phyloP scores from a whole-genome alignment of 2,888 invertebrate species.

The Caenorhabditis virilis region DNA sequence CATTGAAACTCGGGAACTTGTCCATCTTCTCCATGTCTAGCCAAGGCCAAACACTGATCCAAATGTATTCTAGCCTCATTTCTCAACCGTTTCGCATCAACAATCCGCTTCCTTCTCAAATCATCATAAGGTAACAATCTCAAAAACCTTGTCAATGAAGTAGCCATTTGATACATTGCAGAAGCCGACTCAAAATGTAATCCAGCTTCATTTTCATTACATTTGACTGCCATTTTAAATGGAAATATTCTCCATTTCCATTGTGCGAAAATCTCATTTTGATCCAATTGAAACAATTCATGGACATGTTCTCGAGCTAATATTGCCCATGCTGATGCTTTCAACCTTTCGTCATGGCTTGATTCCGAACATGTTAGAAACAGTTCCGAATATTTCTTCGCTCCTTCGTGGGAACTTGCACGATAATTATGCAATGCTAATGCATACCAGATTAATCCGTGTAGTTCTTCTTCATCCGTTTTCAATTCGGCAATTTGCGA shows the following conservation, averaged over 20 bases:
- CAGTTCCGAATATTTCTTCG: constrained; percentile 22
- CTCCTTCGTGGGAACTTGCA: constrained; percentile 13
- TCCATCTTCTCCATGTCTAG: constrained; percentile 22
- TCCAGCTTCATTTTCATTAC: constrained; percentile 31
- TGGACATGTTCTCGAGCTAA: constrained; percentile 36
- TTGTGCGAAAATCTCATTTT: constrained; percentile 20
- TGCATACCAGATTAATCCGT: constrained; percentile 39
- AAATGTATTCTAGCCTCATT: constrained; percentile 31
- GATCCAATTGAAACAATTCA: constrained; percentile 37
- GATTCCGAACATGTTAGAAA: constrained; percentile 6
- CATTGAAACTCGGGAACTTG: constrained; percentile 42
- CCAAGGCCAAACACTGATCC: constrained; percentile 23
- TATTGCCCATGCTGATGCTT: constrained; percentile 44
- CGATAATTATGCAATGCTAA: constrained; percentile 35
- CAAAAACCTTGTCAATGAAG: constrained; percentile 35
- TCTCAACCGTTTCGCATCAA: constrained; percentile 8
- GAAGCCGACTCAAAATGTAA: constrained; percentile 43
- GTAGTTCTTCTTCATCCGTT: constrained; percentile 16
- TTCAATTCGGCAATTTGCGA: constrained; percentile 7
- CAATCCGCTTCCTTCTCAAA: constrained; percentile 5
- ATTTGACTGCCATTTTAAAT: constrained; percentile 44
- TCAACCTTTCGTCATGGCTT: constrained; percentile 12
- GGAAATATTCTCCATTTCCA: constrained; percentile 49
- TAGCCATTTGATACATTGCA: constrained; percentile 42
- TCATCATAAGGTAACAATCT: constrained; percentile 20